A percentile compares a stretch with the other conserved stretches of the same genome.
These are phyloP conservation scores for Hypena proboscidalis DNA, from an alignment of 2,888 invertebrate species.

Conservation along the genomic window DNA sequence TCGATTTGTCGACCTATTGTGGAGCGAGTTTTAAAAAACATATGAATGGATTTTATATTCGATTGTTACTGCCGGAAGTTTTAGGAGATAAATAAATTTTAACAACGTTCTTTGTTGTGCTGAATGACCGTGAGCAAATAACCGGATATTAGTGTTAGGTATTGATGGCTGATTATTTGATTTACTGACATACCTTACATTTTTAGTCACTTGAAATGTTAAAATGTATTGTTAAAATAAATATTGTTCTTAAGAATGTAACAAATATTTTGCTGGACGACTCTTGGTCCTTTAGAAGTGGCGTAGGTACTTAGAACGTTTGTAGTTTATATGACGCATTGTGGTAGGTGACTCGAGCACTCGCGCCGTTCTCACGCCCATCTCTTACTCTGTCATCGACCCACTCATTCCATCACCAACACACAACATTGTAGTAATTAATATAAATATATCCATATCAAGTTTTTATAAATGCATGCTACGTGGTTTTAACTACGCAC, in stretches of 20 bases:
- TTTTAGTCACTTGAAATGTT: background rate
- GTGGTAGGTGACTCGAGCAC: conserved; percentile 6
- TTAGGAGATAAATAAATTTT: conserved; percentile 38
- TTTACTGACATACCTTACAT: background rate
- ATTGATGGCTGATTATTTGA: conserved; percentile 14
- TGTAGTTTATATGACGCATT: conserved; percentile 18
- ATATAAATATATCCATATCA: conserved; percentile 13
- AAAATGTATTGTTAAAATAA: background rate
- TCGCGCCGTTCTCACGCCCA: conserved; percentile 57
- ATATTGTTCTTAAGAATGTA: background rate
- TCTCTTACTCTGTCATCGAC: conserved; percentile 54
- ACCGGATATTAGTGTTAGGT: conserved; percentile 31
- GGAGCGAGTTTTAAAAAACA: conserved; percentile 38
- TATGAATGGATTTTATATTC: conserved; percentile 35
- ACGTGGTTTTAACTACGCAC: too few relatives aligned
- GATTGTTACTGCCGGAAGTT: conserved; percentile 37
- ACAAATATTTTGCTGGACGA: background rate
- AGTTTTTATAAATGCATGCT: too few relatives aligned
- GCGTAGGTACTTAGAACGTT: conserved; percentile 1
- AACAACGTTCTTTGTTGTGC: conserved; percentile 32
- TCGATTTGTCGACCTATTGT: conserved; percentile 49
- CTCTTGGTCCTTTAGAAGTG: background rate
- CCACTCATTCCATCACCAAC: conserved; percentile 59
- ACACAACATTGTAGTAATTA: conserved; percentile 42
- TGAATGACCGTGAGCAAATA: conserved; percentile 24